Percentiles rank a stretch among this genome's conserved stretches.
Evolutionary conservation across 2,888 invertebrate species (phyloP).

Genomic region (Druceiella hillmani): DNA sequence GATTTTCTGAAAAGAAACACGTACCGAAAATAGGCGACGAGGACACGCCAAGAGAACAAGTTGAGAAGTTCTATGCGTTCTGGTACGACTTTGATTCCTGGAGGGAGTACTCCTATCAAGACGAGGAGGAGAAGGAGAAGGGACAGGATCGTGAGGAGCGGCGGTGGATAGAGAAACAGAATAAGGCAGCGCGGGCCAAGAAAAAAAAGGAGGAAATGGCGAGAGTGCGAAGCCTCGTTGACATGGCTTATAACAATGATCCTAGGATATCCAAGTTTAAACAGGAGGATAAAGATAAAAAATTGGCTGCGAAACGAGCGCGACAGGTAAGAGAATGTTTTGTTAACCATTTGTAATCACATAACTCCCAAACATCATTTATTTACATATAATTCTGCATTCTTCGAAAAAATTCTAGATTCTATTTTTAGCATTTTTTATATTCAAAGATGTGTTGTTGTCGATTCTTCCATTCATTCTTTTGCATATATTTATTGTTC

Average conservation of each 20-base stretch:
- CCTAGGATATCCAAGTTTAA: conserved; percentile 90
- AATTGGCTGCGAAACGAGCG: conserved; percentile 83
- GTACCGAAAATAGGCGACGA: conserved; percentile 79
- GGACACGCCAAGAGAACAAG: conserved; percentile 73
- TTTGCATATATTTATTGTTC: no score
- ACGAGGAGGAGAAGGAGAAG: conserved; percentile 98
- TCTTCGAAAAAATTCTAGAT: no score
- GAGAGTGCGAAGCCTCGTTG: conserved; percentile 84
- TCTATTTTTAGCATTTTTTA: no score
- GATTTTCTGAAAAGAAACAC: conserved; percentile 87
- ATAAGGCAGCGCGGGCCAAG: conserved; percentile 87
- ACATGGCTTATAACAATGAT: conserved; percentile 90
- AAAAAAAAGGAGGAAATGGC: conserved; percentile 97
- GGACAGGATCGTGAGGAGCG: conserved; percentile 96
- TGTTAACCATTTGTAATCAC: no score
- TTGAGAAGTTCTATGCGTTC: conserved; percentile 92
- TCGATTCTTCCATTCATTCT: no score
- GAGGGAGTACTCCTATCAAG: conserved; percentile 97
- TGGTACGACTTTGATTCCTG: conserved; percentile 99
- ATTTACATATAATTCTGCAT: no score
- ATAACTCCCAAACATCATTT: no score
- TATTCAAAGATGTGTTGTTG: no score
- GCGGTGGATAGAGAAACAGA: conserved; percentile 97
- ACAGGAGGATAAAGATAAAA: conserved; percentile 88
- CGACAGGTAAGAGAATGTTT: conserved; percentile 61